phyloP scores from a whole-genome alignment of 2,888 invertebrate species.

The Chymomyza fuscimana region DNA sequence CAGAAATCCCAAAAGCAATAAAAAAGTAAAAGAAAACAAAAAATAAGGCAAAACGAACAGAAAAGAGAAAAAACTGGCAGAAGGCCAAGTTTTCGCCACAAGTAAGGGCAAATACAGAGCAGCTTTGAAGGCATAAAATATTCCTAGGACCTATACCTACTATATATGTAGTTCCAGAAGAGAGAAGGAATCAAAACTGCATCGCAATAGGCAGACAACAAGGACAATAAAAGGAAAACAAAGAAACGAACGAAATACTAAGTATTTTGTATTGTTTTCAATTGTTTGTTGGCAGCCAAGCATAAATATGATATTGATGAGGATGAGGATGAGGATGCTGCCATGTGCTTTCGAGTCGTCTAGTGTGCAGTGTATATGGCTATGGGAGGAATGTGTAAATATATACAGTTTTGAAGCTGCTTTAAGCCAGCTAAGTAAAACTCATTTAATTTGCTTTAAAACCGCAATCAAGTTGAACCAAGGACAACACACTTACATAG shows the following conservation, averaged over 20 bases:
- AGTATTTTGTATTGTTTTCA: constrained; percentile 73
- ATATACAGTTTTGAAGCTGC: background rate
- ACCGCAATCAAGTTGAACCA: constrained; percentile 38
- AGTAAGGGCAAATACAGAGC: constrained; percentile 37
- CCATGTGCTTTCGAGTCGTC: background rate
- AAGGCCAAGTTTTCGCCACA: constrained; percentile 53
- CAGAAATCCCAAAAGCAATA: constrained; percentile 32
- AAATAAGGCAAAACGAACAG: background rate
- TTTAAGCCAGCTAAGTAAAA: background rate
- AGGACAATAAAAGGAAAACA: constrained; percentile 28
- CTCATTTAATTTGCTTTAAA: background rate
- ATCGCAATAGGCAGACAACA: constrained; percentile 10
- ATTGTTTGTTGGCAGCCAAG: constrained; percentile 75
- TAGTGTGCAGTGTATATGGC: background rate
- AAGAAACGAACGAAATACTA: constrained; percentile 62
- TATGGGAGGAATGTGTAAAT: background rate
- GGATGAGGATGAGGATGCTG: constrained; percentile 47
- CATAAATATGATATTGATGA: constrained; percentile 72
- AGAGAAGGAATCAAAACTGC: constrained; percentile 13
- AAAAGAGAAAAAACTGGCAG: constrained; percentile 50
- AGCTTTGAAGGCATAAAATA: constrained; percentile 46
- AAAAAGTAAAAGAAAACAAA: background rate
- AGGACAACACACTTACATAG: constrained; percentile 7
- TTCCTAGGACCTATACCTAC: constrained; percentile 16
- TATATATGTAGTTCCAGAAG: background rate